Evolutionary conservation across 1,140 invertebrate species (phyloP).

Genomic region (Drosophila kurseongensis): DNA sequence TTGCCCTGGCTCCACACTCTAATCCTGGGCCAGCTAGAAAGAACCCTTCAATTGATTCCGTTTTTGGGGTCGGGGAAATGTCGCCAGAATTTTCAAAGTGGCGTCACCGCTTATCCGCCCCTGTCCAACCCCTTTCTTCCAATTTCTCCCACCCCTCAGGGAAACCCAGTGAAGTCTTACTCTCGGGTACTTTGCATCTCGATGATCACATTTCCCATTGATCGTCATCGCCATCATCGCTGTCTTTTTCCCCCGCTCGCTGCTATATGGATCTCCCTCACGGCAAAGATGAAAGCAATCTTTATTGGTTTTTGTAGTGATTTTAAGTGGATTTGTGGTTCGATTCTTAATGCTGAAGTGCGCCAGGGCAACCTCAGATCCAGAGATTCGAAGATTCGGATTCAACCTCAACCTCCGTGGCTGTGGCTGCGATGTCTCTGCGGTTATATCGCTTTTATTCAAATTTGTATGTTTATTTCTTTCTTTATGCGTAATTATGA

Average conservation of each 20-base stretch:
- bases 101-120: constrained; percentile 61
- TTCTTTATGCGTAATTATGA: constrained; percentile 76
- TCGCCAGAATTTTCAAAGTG: constrained; percentile 74
- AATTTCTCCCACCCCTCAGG: constrained; percentile 34
- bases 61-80: constrained; percentile 41
- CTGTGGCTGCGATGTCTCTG: constrained; percentile 55
- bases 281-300: constrained; percentile 77
- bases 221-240: constrained; percentile 56
- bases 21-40: constrained; percentile 49
- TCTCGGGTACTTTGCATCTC: constrained; percentile 56
- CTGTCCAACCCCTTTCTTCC: constrained; percentile 21
- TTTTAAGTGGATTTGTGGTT: constrained; percentile 83
- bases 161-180: constrained; percentile 39
- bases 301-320: constrained; percentile 82
- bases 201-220: constrained; percentile 74
- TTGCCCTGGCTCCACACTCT: constrained; percentile 75
- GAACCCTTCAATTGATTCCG: constrained; percentile 10
- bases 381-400: constrained; percentile 20
- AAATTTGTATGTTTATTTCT: constrained; percentile 81
- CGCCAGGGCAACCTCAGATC: constrained; percentile 44
- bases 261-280: constrained; percentile 29
- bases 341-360: constrained; percentile 82
- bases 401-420: constrained; percentile 6
- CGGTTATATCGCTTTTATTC: constrained; percentile 78
- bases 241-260: background rate